A percentile compares a stretch with the other conserved stretches of the same genome.
These are phyloP conservation scores for Gallinago media DNA, from an alignment of 2,113 vertebrate species.

Conservation along the genomic window DNA sequence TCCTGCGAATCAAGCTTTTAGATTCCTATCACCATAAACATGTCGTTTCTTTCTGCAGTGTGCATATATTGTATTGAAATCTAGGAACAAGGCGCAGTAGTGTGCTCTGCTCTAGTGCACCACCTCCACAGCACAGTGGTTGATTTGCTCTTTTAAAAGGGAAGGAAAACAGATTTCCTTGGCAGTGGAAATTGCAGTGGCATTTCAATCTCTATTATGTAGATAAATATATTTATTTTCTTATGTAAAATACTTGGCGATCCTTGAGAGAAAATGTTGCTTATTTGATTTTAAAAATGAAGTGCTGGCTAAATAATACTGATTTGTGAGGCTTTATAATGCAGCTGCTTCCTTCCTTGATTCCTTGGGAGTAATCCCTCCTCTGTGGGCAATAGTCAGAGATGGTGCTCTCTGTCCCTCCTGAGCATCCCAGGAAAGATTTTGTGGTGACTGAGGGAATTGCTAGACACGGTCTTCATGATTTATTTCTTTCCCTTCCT, in stretches of 20 bases:
- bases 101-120: background rate
- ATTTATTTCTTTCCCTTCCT: background rate
- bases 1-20: background rate
- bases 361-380: background rate
- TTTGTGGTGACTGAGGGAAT: background rate
- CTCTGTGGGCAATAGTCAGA: no score
- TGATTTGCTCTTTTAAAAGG: background rate
- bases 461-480: background rate
- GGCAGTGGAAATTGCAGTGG: background rate
- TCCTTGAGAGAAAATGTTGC: background rate
- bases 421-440: background rate
- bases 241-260: background rate
- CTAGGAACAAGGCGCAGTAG: background rate
- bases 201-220: background rate
- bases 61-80: background rate
- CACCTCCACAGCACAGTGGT: background rate
- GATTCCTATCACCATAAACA: background rate
- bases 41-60: background rate
- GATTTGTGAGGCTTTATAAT: background rate
- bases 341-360: background rate
- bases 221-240: conserved; percentile 22
- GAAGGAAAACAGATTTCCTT: conserved; percentile 2
- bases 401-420: background rate
- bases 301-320: background rate
- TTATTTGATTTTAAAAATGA: background rate